A percentile compares a stretch with the other conserved stretches of the same genome.
These are phyloP conservation scores for Monochamus alternatus DNA, from an alignment of 2,888 invertebrate genomes.

Conservation along the genomic window DNA sequence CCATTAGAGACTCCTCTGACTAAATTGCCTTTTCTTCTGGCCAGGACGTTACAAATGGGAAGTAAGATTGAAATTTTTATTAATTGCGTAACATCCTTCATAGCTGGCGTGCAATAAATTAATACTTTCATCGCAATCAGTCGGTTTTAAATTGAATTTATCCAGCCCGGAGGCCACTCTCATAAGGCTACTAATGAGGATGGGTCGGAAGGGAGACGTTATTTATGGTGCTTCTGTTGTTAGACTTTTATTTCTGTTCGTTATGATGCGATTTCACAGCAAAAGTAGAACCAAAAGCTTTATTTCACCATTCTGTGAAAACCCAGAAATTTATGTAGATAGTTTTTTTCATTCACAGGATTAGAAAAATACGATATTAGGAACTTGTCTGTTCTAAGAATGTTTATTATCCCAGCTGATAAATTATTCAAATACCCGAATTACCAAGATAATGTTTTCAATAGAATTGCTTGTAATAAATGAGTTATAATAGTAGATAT, in stretches of 20 bases:
- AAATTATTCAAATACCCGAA: too few species aligned
- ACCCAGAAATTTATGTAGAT: too few species aligned
- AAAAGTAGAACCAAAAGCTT: too few species aligned
- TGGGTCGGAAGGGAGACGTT: slow-evolving; percentile 52
- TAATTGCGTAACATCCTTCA: slow-evolving; percentile 64
- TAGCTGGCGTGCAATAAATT: slow-evolving; percentile 65
- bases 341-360: too few species aligned
- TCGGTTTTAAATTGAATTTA: slow-evolving; percentile 67
- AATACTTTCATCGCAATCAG: slow-evolving; percentile 69
- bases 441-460: too few species aligned
- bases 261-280: too few species aligned
- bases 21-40: slow-evolving; percentile 53
- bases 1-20: slow-evolving; percentile 35
- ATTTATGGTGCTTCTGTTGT: slow-evolving; percentile 48
- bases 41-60: slow-evolving; percentile 59
- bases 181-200: slow-evolving; percentile 62
- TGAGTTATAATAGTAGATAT: too few species aligned
- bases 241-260: slow-evolving; percentile 3
- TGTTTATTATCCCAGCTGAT: too few species aligned
- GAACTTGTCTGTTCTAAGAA: too few species aligned
- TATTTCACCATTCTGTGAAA: too few species aligned
- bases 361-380: too few species aligned
- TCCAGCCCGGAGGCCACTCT: slow-evolving; percentile 56
- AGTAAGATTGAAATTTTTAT: slow-evolving; percentile 65
- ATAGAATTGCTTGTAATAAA: too few species aligned